Percentiles rank a stretch among this genome's conserved stretches.
phyloP scores from a whole-genome alignment of 2,888 invertebrate genomes.

The Cantharis flavilabris region DNA sequence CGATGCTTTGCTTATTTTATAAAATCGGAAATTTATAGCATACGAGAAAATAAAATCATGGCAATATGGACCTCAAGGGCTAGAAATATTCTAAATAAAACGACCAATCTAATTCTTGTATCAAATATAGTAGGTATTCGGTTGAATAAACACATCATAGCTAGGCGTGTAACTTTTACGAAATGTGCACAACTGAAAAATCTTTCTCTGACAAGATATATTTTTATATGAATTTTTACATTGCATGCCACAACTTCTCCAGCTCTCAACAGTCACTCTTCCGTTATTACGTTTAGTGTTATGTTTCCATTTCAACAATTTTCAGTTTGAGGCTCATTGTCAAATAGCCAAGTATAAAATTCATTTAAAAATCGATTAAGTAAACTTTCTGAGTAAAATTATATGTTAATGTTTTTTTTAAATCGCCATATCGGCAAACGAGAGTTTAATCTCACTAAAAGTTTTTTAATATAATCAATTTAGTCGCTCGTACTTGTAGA shows the following conservation, averaged over 20 bases:
- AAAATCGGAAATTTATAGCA: conserved; percentile 36
- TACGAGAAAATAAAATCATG: conserved; percentile 38
- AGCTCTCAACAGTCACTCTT: neutral
- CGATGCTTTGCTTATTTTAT: conserved; percentile 6
- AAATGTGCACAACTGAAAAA: conserved; percentile 8
- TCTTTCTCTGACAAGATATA: conserved; percentile 13
- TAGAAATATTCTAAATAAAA: conserved; percentile 33
- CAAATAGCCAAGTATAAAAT: neutral
- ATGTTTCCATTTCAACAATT: conserved; percentile 1
- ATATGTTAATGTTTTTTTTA: neutral
- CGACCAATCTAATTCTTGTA: conserved; percentile 15
- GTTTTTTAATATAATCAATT: neutral
- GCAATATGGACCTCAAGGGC: conserved; percentile 35
- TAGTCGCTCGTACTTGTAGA: neutral
- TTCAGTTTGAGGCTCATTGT: neutral
- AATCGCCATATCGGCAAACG: neutral
- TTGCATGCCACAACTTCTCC: conserved; percentile 13
- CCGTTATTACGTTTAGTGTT: neutral
- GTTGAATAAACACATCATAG: conserved; percentile 23
- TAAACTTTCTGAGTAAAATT: neutral
- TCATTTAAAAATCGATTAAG: neutral
- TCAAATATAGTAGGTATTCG: conserved; percentile 14
- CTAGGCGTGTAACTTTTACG: conserved; percentile 16
- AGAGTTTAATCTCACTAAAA: neutral
- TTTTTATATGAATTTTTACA: conserved; percentile 21